Conservation (phyloP, 2,888 invertebrate genomes). For the Hyles lineata region DNA sequence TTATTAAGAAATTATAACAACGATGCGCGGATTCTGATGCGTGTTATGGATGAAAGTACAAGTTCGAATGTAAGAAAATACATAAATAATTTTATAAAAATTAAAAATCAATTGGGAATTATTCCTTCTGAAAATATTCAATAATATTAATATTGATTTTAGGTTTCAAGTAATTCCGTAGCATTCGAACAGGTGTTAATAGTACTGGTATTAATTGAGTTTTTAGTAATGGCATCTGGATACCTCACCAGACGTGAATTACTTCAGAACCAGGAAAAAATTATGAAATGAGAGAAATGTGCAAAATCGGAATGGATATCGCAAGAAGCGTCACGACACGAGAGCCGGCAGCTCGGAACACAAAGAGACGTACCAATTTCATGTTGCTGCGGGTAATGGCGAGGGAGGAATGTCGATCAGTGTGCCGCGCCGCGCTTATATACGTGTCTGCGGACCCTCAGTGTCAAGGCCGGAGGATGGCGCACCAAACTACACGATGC, state of each 20-base stretch:
- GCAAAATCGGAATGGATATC: background rate
- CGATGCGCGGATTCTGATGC: background rate
- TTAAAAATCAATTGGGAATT: too few relatives aligned
- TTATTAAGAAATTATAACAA: too few relatives aligned
- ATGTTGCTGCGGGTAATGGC: slow-evolving; percentile 68
- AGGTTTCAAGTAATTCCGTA: too few relatives aligned
- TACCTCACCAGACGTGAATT: too few relatives aligned
- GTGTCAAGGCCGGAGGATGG: slow-evolving; percentile 63
- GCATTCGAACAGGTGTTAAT: too few relatives aligned
- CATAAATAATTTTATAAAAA: too few relatives aligned
- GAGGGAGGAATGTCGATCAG: slow-evolving; percentile 65
- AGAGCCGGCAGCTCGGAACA: background rate
- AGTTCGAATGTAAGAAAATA: too few relatives aligned
- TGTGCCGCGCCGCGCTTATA: slow-evolving; percentile 62
- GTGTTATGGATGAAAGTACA: background rate
- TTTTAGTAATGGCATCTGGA: too few relatives aligned
- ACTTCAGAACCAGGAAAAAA: background rate
- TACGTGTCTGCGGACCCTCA: slow-evolving; percentile 61
- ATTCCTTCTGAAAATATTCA: too few relatives aligned
- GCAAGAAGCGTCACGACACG: background rate
- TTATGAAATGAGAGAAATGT: background rate
- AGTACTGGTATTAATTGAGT: background rate
- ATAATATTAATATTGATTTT: too few relatives aligned
- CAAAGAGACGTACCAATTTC: slow-evolving; percentile 72
- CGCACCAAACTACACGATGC: slow-evolving; percentile 32